A percentile compares a stretch with the other conserved stretches of the same genome.
These are phyloP conservation scores for Pollenia griseotomentosa DNA, from an alignment of 2,888 invertebrate genomes.

Conservation along the genomic window DNA sequence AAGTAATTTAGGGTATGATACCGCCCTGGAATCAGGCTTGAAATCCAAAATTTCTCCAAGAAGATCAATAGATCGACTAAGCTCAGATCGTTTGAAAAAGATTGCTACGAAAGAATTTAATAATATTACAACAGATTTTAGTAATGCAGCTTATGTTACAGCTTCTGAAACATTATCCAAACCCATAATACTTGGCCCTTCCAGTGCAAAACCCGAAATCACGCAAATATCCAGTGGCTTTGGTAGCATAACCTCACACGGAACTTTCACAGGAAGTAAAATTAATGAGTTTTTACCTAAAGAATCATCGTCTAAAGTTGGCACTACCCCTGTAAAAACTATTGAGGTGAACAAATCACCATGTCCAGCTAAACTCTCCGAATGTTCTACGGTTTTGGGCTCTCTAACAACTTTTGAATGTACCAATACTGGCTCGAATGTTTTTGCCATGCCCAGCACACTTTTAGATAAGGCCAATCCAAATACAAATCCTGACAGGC, in stretches of 20 bases:
- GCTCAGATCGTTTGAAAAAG: not conserved
- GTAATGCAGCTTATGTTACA: constrained; percentile 43
- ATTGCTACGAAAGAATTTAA: not conserved
- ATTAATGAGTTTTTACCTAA: constrained; percentile 78
- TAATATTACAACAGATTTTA: constrained; percentile 58
- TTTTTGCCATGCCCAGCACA: constrained; percentile 24
- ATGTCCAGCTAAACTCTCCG: constrained; percentile 76
- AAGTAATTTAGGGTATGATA: constrained; percentile 22
- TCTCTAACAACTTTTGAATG: constrained; percentile 74
- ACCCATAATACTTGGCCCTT: constrained; percentile 57
- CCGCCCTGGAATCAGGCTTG: not conserved
- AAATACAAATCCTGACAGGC: constrained; percentile 17
- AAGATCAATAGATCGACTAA: constrained; percentile 32
- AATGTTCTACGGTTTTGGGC: constrained; percentile 79
- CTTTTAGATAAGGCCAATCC: constrained; percentile 19
- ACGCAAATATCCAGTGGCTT: constrained; percentile 48
- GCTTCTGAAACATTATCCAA: constrained; percentile 47
- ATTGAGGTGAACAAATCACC: constrained; percentile 24
- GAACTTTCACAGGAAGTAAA: constrained; percentile 69
- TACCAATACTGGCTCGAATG: constrained; percentile 38
- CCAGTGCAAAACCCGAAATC: constrained; percentile 13
- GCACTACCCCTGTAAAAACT: constrained; percentile 63
- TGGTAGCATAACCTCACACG: constrained; percentile 53
- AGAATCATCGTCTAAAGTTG: constrained; percentile 80
- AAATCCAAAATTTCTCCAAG: constrained; percentile 20